Conservation (phyloP, 2,888 invertebrate species). For the Aquatica leii region DNA sequence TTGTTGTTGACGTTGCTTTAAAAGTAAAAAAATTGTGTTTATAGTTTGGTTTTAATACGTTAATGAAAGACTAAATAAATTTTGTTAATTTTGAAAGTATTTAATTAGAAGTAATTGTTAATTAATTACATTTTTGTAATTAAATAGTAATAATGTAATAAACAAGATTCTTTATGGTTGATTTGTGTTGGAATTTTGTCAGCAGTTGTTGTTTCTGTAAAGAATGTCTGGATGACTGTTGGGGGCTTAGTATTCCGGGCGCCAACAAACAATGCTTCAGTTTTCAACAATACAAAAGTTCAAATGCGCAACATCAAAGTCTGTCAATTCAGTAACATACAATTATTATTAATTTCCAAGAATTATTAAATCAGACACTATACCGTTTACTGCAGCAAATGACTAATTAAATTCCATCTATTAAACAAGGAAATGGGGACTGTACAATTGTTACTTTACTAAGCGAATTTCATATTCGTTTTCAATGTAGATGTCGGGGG, state of each 20-base stretch:
- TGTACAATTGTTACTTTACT: slow-evolving; percentile 23
- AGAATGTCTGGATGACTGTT: slow-evolving; percentile 20
- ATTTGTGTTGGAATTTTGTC: slow-evolving; percentile 3
- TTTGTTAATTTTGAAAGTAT: slow-evolving; percentile 8
- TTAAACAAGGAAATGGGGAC: slow-evolving; percentile 26
- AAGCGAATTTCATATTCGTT: slow-evolving; percentile 27
- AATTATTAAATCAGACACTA: slow-evolving; percentile 59
- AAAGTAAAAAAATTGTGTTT: too few species aligned
- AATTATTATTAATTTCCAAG: slow-evolving; percentile 60
- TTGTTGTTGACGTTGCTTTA: too few species aligned
- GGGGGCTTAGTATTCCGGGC: slow-evolving; percentile 26
- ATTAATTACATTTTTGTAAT: background rate
- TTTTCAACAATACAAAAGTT: slow-evolving; percentile 54
- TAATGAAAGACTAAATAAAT: background rate
- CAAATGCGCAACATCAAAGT: slow-evolving; percentile 60
- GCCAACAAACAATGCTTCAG: slow-evolving; percentile 54
- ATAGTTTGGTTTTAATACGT: too few species aligned
- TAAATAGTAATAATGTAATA: slow-evolving; percentile 5
- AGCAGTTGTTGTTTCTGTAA: slow-evolving; percentile 13
- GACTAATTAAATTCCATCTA: slow-evolving; percentile 42
- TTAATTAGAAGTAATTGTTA: background rate
- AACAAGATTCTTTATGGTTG: background rate
- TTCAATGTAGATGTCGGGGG: background rate
- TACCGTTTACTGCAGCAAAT: slow-evolving; percentile 29
- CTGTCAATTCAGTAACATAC: slow-evolving; percentile 58